phyloP scores from a whole-genome alignment of 1,140 invertebrate genomes.

The Heliconius himera region DNA sequence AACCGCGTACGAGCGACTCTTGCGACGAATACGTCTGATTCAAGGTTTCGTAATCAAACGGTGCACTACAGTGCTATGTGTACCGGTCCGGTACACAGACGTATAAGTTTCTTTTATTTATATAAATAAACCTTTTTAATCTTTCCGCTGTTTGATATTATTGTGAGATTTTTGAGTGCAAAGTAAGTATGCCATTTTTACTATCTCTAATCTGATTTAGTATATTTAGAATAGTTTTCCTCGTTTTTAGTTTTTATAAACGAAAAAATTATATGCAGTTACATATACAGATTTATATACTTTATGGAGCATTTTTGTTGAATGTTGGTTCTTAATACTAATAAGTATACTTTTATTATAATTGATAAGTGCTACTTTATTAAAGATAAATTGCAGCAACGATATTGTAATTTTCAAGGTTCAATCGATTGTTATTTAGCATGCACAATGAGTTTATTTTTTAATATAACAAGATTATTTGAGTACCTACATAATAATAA shows the following conservation, averaged over 20 bases:
- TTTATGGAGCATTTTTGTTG: background rate
- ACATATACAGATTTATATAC: background rate
- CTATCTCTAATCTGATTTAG: background rate
- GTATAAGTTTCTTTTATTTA: background rate
- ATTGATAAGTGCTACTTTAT: background rate
- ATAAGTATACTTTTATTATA: background rate
- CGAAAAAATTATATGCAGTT: background rate
- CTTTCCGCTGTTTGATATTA: background rate
- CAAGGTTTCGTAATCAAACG: conserved; percentile 13
- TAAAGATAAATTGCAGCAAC: background rate
- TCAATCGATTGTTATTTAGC: background rate
- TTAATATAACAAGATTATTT: no score
- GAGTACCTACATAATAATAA: background rate
- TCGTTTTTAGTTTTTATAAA: background rate
- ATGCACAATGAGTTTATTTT: background rate
- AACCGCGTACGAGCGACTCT: conserved; percentile 22
- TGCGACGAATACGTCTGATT: conserved; percentile 30
- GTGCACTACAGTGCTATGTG: conserved; percentile 4
- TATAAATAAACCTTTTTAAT: background rate
- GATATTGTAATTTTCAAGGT: background rate
- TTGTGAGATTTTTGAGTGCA: background rate
- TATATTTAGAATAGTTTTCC: background rate
- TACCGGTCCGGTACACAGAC: conserved; percentile 1
- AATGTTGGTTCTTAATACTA: background rate
- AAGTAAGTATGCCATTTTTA: background rate